Percentiles rank a stretch among this genome's conserved stretches.
These are phyloP conservation scores for Leptopilina boulardi DNA, from an alignment of 1,140 invertebrate genomes.

Conservation along the genomic window DNA sequence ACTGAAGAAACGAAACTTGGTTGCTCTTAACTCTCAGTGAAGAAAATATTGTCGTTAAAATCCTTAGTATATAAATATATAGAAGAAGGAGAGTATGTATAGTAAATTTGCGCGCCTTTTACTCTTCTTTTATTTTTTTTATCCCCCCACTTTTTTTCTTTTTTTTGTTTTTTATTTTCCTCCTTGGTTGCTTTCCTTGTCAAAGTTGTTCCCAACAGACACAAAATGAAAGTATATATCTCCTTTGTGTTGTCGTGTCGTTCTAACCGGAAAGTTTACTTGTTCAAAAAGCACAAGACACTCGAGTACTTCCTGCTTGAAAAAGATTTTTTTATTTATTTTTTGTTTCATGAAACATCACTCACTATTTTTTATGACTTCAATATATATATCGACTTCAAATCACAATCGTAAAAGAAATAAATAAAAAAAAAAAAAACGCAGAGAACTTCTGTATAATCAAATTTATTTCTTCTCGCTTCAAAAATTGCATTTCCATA, in stretches of 20 bases:
- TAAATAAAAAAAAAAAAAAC: too few species aligned
- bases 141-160: not conserved
- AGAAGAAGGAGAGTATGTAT: not conserved
- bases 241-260: not conserved
- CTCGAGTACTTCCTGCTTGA: not conserved
- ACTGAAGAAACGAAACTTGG: not conserved
- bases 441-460: too few species aligned
- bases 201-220: not conserved
- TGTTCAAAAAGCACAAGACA: not conserved
- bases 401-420: too few species aligned
- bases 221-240: conserved; percentile 1
- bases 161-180: conserved; percentile 5
- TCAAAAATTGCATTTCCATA: too few species aligned
- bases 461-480: too few species aligned
- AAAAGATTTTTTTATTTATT: conserved; percentile 4
- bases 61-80: too few species aligned
- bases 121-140: not conserved
- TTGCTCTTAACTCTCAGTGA: not conserved
- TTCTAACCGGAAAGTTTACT: conserved; percentile 14
- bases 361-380: not conserved
- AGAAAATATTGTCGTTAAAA: not conserved
- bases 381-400: not conserved
- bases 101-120: too few species aligned
- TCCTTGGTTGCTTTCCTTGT: not conserved
- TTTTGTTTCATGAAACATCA: not conserved